Evolutionary conservation across 92 coral and sea anemone genomes (phyloP).

Genomic region (Bergia puertoricense): DNA sequence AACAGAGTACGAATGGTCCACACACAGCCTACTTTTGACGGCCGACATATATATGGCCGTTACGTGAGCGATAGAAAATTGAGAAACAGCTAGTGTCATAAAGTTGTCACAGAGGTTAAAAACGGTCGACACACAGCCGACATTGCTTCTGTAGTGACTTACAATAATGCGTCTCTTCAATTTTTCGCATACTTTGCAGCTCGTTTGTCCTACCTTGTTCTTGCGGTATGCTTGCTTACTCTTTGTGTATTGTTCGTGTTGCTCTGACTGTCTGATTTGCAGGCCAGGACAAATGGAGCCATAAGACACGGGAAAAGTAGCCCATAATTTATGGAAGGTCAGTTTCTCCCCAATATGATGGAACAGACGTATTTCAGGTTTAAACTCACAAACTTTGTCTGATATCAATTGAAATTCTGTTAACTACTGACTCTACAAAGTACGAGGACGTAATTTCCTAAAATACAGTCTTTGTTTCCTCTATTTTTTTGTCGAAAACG

Average conservation of each 20-base stretch:
- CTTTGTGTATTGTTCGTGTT: background rate
- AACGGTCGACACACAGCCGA: background rate
- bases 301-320: conserved; percentile 27
- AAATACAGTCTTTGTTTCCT: background rate
- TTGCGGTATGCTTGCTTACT: background rate
- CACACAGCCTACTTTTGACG: no score
- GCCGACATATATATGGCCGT: no score
- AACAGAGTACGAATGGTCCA: no score
- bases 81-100: no score
- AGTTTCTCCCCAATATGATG: background rate
- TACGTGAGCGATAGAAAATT: no score
- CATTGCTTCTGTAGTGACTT: background rate
- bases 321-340: conserved; percentile 36
- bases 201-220: background rate
- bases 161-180: background rate
- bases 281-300: conserved; percentile 41
- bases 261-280: conserved; percentile 44
- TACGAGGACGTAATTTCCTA: no score
- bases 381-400: no score
- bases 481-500: background rate
- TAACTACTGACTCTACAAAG: background rate
- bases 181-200: background rate
- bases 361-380: background rate
- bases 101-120: background rate
- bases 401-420: background rate